phyloP scores from a whole-genome alignment of 1,140 invertebrate species.

The Plectus sambesii region DNA sequence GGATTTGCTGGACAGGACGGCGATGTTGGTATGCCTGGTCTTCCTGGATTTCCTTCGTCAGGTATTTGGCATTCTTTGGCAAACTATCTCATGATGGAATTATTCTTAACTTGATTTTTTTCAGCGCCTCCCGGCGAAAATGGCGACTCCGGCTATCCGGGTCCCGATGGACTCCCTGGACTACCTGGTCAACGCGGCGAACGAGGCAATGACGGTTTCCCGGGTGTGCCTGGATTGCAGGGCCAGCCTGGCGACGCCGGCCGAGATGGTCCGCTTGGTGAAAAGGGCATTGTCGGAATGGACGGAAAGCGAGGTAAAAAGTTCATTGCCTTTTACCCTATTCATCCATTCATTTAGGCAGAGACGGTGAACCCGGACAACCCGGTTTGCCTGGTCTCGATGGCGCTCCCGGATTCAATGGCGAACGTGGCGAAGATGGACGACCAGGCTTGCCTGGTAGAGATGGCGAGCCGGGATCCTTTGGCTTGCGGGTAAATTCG shows the following conservation, averaged over 20 bases:
- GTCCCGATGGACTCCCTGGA: slow-evolving; percentile 48
- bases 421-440: slow-evolving; percentile 8
- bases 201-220: slow-evolving; percentile 56
- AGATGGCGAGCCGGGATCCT: slow-evolving; percentile 21
- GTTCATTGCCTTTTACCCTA: slow-evolving; percentile 8
- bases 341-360: slow-evolving; percentile 3
- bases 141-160: slow-evolving; percentile 17
- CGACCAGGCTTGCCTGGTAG: slow-evolving; percentile 5
- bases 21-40: slow-evolving; percentile 53
- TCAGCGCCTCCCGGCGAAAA: slow-evolving; percentile 8
- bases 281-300: slow-evolving; percentile 40
- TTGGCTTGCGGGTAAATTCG: too few species aligned
- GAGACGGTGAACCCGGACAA: slow-evolving; percentile 20
- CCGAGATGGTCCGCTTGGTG: slow-evolving; percentile 34
- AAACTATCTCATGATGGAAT: slow-evolving; percentile 1
- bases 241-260: slow-evolving; percentile 50
- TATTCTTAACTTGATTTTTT: slow-evolving; percentile 3
- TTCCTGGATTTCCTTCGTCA: slow-evolving; percentile 6
- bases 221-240: slow-evolving; percentile 30
- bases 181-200: slow-evolving; percentile 48
- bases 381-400: slow-evolving; percentile 23
- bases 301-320: slow-evolving; percentile 30
- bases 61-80: slow-evolving; percentile 3
- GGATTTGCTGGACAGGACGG: slow-evolving; percentile 24
- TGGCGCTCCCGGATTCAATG: slow-evolving; percentile 12